phyloP scores from a whole-genome alignment of 2,113 vertebrate genomes.

The Malurus alboscapulatus region DNA sequence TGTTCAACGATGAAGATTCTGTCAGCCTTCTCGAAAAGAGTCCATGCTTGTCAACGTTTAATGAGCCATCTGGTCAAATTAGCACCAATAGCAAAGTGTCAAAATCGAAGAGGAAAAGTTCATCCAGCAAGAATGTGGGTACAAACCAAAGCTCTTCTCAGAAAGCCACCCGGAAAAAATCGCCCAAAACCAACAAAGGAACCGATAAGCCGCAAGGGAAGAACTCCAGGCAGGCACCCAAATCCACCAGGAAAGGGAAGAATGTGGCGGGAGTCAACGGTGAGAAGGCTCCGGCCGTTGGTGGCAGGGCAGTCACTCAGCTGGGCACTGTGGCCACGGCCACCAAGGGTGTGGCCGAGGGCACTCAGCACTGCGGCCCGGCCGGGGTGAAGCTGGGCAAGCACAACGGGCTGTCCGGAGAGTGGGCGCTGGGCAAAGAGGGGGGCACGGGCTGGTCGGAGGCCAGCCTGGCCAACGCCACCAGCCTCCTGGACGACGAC shows the following conservation, averaged over 20 bases:
- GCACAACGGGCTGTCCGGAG: conserved; percentile 76
- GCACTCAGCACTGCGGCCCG: conserved; percentile 56
- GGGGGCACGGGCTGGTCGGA: conserved; percentile 82
- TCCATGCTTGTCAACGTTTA: conserved; percentile 81
- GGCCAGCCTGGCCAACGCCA: conserved; percentile 66
- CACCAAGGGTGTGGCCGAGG: conserved; percentile 66
- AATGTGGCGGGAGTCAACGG: conserved; percentile 79
- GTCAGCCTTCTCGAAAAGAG: conserved; percentile 83
- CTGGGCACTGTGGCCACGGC: conserved; percentile 46
- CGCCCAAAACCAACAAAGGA: conserved; percentile 87
- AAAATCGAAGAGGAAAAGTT: conserved; percentile 92
- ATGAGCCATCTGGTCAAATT: conserved; percentile 83
- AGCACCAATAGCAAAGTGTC: conserved; percentile 83
- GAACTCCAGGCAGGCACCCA: conserved; percentile 86
- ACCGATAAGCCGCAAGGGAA: conserved; percentile 84
- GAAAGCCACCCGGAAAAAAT: conserved; percentile 91
- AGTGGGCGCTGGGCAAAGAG: conserved; percentile 82
- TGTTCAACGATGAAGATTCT: conserved; percentile 91
- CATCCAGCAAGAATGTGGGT: conserved; percentile 82
- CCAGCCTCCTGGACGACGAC: conserved; percentile 88
- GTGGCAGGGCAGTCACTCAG: conserved; percentile 52
- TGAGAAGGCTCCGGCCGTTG: conserved; percentile 81
- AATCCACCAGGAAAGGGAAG: conserved; percentile 92
- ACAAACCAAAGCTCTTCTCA: conserved; percentile 82
- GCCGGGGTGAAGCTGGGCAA: conserved; percentile 64